Evolutionary conservation across 2,113 vertebrate species (phyloP), one percentile per base, ranked within the genome.

Genomic region (Stegastes partitus): DNA sequence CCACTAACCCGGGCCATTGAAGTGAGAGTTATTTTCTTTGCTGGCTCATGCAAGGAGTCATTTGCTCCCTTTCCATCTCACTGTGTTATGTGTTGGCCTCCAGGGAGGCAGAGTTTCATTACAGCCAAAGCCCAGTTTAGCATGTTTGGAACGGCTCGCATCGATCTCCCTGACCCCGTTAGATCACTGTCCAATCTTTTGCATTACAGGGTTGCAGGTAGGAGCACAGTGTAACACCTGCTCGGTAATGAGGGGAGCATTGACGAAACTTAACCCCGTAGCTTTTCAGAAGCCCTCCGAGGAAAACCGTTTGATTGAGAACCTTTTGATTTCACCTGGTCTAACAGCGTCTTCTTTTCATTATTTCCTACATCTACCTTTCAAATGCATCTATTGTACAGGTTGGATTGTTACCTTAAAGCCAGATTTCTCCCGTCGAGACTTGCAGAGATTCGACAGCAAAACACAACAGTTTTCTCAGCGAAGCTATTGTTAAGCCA

Each of bases 81-180:
- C 49, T 44, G 73, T 25, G 10, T 69, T 81, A 28, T 65, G 77
- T 55, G 71, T 65, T 58, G 81, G 71, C 68, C 84, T 88, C 75
- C 31, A 37, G 77, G 65, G 76, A 79, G 53, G 68, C 71, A 81
- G 67, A 63, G 68, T 79, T 90, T 85, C 79, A 89, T 87, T 85
- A 83, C 28, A 81, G 74, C 77, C 86, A 71, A 82, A 79, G 62
- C 68, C 83, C 39, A 74, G 81, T 89, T 89, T 80, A 85, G 76
- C 78, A 87, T 90, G 84, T 88, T 81, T 58, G 79, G 59, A 84
- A 79, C 70, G 82, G 61, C 49, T 69, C 28, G 19, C 76, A 89
- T 89, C 59, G 89, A 92, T 89, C 78, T 63, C 83, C 83, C 86
- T 79, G 87, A 81, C 79, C 72, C 50, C 56, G 71, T 34, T 59